Evolutionary conservation across 1,140 invertebrate species (phyloP).

Genomic region (Ptiloglossa arizonensis): DNA sequence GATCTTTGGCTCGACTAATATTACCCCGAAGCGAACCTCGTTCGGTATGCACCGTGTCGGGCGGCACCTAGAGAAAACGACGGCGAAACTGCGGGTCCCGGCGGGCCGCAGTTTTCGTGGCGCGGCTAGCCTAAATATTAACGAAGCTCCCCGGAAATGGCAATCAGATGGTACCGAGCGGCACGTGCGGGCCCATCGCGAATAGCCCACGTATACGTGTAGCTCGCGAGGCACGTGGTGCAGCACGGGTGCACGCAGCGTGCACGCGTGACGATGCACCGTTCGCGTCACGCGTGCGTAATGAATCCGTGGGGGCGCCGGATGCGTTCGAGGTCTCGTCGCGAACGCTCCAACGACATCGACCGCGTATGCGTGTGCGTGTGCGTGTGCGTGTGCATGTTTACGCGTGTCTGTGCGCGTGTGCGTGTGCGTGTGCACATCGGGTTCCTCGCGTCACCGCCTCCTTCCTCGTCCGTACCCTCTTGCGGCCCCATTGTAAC

Average conservation of each 20-base stretch:
- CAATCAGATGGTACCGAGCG: slow-evolving; percentile 35
- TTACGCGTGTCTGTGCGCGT: neutral
- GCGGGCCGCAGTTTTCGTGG: slow-evolving; percentile 6
- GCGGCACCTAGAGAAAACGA: slow-evolving; percentile 29
- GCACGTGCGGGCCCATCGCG: slow-evolving; percentile 23
- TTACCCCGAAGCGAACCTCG: neutral
- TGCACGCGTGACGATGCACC: slow-evolving; percentile 19
- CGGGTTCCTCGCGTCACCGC: slow-evolving; percentile 12
- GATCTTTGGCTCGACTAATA: slow-evolving; percentile 11
- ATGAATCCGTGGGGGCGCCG: slow-evolving; percentile 59
- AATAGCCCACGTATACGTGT: neutral
- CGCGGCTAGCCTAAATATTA: slow-evolving; percentile 39
- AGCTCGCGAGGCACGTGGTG: slow-evolving; percentile 42
- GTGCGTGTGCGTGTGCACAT: slow-evolving; percentile 4
- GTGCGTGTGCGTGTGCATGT: neutral
- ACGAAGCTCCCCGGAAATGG: slow-evolving; percentile 43
- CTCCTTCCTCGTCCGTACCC: slow-evolving; percentile 14
- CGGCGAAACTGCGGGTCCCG: neutral
- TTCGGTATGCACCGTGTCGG: slow-evolving; percentile 25
- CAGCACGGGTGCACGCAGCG: slow-evolving; percentile 31
- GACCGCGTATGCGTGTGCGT: slow-evolving; percentile 26
- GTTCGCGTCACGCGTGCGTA: slow-evolving; percentile 59
- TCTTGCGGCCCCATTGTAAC: slow-evolving; percentile 58
- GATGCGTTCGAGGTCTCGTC: slow-evolving; percentile 57
- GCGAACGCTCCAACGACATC: slow-evolving; percentile 33